Percentiles rank a stretch among this genome's conserved stretches.
Conservation (phyloP, 1,140 invertebrate genomes). For the Atopsyche davidsoni region DNA sequence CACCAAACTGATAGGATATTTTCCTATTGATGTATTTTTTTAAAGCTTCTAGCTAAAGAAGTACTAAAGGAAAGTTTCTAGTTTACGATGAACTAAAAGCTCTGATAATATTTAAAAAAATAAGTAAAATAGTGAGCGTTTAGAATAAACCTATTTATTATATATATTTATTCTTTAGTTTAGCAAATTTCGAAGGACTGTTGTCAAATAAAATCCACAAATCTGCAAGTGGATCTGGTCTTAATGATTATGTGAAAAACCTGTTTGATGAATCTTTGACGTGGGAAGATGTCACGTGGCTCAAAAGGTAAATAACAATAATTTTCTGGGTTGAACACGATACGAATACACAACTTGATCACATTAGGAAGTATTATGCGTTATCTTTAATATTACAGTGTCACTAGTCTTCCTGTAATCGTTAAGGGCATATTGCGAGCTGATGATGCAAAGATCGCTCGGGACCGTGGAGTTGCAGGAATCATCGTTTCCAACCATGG, state of each 20-base stretch:
- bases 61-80: too few species aligned
- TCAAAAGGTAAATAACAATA: constrained; percentile 56
- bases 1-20: too few species aligned
- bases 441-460: constrained; percentile 76
- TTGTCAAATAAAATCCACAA: constrained; percentile 53
- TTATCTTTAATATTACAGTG: constrained; percentile 40
- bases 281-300: constrained; percentile 82
- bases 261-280: constrained; percentile 73
- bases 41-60: too few species aligned
- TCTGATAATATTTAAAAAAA: too few species aligned
- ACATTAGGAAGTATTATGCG: background rate
- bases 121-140: too few species aligned
- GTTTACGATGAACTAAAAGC: too few species aligned
- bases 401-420: constrained; percentile 76
- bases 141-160: too few species aligned
- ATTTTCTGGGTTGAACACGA: background rate
- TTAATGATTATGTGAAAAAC: constrained; percentile 67
- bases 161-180: constrained; percentile 39
- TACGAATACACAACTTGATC: background rate
- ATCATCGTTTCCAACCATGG: constrained; percentile 92
- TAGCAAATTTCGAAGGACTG: constrained; percentile 66
- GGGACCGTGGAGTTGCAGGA: constrained; percentile 65
- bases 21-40: too few species aligned
- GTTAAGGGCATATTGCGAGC: constrained; percentile 85
- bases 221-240: constrained; percentile 55